Percentiles rank a stretch among this genome's conserved stretches.
Conservation (phyloP, 2,797 vertebrate genomes). For the Chloroceryle amazona region DNA sequence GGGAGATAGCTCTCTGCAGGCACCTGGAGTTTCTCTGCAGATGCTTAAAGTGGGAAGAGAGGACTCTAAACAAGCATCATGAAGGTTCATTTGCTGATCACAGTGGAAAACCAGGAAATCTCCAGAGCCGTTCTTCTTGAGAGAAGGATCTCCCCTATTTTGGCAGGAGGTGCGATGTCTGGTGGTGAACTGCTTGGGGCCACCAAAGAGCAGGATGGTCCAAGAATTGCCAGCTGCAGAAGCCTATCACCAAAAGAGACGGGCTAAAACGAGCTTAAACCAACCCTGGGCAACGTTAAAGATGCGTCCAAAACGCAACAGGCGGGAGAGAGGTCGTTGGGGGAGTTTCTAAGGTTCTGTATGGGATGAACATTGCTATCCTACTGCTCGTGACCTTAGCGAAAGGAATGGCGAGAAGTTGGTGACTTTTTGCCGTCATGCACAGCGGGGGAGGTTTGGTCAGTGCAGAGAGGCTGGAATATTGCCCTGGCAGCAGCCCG, state of each 20-base stretch:
- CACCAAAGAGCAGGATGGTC: not conserved
- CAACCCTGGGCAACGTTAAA: not conserved
- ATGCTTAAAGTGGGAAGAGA: not conserved
- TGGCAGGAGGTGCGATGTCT: not conserved
- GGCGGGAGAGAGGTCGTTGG: not conserved
- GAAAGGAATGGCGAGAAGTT: not conserved
- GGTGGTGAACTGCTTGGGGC: not conserved
- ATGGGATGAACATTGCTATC: accelerated
- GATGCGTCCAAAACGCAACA: not conserved
- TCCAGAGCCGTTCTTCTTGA: not conserved
- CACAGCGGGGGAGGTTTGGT: accelerated
- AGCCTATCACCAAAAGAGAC: not conserved
- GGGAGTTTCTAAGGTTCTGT: not conserved
- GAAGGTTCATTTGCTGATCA: not conserved
- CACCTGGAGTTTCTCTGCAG: not conserved
- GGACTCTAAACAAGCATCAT: not conserved
- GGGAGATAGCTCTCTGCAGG: not conserved
- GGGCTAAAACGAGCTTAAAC: not conserved
- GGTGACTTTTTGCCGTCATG: accelerated
- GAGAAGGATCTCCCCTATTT: not conserved
- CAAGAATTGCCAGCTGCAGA: not conserved
- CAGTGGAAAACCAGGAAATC: not conserved
- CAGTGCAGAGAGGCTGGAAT: not conserved
- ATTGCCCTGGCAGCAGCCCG: not conserved
- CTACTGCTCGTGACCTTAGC: not conserved